These are phyloP conservation scores for Merluccius polli DNA, from an alignment of 2,797 vertebrate genomes.

Conservation along the genomic window DNA sequence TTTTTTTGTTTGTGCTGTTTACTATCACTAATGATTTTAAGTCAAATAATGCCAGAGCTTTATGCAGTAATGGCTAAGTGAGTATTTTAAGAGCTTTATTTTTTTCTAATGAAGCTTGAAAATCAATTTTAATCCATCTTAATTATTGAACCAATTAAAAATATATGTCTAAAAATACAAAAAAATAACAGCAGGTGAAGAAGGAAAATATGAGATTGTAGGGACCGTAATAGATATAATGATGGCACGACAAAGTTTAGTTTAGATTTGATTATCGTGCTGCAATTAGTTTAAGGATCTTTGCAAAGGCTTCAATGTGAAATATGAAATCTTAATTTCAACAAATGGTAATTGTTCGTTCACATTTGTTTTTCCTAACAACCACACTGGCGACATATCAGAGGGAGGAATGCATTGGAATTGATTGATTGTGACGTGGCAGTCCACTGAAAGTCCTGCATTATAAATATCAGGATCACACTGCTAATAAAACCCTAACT, in stretches of 20 bases:
- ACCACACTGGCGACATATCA: not conserved
- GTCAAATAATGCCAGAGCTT: constrained; percentile 5
- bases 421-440: not conserved
- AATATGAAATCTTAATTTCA: not conserved
- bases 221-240: not conserved
- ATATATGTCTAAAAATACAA: not conserved
- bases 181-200: not conserved
- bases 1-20: not conserved
- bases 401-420: not conserved
- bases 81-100: not conserved
- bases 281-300: not conserved
- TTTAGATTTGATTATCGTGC: not conserved
- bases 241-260: not conserved
- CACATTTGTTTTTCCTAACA: not conserved
- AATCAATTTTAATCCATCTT: constrained; percentile 23
- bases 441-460: too few species aligned
- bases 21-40: not conserved
- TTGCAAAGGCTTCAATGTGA: not conserved
- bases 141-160: constrained; percentile 1
- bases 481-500: too few species aligned
- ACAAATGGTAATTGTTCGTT: not conserved
- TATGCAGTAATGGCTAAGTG: constrained; percentile 2
- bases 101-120: not conserved
- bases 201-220: not conserved
- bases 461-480: too few species aligned